A percentile compares a stretch with the other conserved stretches of the same genome.
Evolutionary conservation across 2,797 vertebrate genomes (phyloP).

Genomic region (Neosilurus mollespiculum): DNA sequence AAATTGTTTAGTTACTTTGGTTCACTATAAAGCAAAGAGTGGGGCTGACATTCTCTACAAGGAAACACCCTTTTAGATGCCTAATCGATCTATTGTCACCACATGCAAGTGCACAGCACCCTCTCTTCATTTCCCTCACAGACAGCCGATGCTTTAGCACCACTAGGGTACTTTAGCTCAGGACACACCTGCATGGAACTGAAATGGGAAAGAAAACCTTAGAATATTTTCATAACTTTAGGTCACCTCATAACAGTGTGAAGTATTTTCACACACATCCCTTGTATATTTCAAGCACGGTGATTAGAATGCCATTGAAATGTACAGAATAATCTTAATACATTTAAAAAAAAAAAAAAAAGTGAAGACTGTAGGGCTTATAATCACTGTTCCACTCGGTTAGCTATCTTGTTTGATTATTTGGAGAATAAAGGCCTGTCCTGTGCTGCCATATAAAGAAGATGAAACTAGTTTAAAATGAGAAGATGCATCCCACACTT

Average conservation of each 20-base stretch:
- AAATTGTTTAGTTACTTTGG: background rate
- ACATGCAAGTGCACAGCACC: background rate
- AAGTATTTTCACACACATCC: background rate
- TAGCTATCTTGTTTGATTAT: background rate
- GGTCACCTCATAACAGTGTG: background rate
- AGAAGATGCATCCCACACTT: background rate
- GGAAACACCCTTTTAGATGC: background rate
- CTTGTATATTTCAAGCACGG: background rate
- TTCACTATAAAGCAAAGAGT: background rate
- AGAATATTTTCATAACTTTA: background rate
- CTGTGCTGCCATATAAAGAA: background rate
- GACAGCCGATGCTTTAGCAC: background rate
- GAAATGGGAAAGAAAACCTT: background rate
- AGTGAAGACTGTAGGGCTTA: background rate
- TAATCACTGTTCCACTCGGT: background rate
- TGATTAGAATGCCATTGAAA: background rate
- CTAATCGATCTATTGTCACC: background rate
- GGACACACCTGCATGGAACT: background rate
- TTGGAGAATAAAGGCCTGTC: background rate
- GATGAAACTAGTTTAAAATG: background rate
- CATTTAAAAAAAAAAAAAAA: background rate
- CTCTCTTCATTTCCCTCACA: no score
- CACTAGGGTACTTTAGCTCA: background rate
- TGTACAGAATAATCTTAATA: background rate
- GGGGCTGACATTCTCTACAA: background rate